Percentiles rank a stretch among this genome's conserved stretches.
Evolutionary conservation across 1,140 invertebrate species (phyloP).

Genomic region (Drosophila gunungcola): DNA sequence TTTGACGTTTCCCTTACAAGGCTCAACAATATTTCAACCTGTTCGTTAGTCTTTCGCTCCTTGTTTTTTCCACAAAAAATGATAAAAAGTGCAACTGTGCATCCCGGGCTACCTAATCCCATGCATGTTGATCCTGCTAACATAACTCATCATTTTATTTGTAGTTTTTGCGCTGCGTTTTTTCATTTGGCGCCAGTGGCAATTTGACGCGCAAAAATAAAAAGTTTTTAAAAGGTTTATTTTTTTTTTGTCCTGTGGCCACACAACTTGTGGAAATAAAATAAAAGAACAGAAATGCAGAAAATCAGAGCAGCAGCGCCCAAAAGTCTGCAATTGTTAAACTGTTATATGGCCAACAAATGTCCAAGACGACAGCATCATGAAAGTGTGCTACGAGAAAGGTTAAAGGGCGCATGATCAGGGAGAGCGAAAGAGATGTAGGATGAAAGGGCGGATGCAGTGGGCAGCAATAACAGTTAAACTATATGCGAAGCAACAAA

Average conservation of each 20-base stretch:
- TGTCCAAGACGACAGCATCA: slow-evolving; percentile 44
- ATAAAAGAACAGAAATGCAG: slow-evolving; percentile 21
- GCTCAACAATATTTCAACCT: slow-evolving; percentile 17
- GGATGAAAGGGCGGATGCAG: slow-evolving; percentile 58
- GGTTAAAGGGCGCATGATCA: slow-evolving; percentile 55
- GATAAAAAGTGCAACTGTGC: slow-evolving; percentile 4
- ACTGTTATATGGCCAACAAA: slow-evolving; percentile 65
- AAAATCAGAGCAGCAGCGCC: slow-evolving; percentile 50
- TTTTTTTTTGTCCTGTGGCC: slow-evolving; percentile 42
- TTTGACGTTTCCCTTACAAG: background rate
- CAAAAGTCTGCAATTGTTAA: slow-evolving; percentile 72
- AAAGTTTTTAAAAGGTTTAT: slow-evolving; percentile 39
- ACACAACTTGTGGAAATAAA: slow-evolving; percentile 60
- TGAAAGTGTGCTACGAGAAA: slow-evolving; percentile 25
- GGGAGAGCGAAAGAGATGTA: slow-evolving; percentile 26
- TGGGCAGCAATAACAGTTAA: slow-evolving; percentile 26
- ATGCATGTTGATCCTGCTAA: slow-evolving; percentile 35
- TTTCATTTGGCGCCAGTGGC: slow-evolving; percentile 31
- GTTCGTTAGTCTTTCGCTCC: slow-evolving; percentile 7
- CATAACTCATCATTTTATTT: slow-evolving; percentile 55
- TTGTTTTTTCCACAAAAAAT: slow-evolving; percentile 17
- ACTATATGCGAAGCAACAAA: slow-evolving; percentile 26
- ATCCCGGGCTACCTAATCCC: slow-evolving; percentile 32
- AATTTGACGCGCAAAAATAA: slow-evolving; percentile 42
- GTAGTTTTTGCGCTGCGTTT: slow-evolving; percentile 25